These are phyloP conservation scores for Euspilapteryx auroguttella DNA, from an alignment of 2,888 invertebrate genomes.

Conservation along the genomic window DNA sequence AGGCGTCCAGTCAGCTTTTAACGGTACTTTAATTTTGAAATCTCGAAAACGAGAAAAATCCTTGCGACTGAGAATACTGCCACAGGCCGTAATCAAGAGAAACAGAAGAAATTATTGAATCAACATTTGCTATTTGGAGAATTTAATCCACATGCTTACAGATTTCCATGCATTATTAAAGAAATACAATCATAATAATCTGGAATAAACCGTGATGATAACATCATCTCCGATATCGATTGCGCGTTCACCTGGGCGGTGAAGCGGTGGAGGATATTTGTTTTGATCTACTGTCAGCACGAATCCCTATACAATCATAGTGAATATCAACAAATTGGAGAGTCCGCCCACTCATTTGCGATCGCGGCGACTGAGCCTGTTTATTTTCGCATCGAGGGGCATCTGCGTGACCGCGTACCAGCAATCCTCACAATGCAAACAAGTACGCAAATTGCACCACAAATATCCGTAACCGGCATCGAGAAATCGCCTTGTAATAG, in stretches of 20 bases:
- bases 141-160: too few species aligned
- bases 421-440: conserved; percentile 36
- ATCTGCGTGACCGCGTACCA: conserved; percentile 39
- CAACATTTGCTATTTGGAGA: too few species aligned
- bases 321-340: conserved; percentile 40
- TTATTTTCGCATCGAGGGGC: conserved; percentile 31
- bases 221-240: not conserved
- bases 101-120: too few species aligned
- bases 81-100: too few species aligned
- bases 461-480: conserved; percentile 35
- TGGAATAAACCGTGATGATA: too few species aligned
- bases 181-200: too few species aligned
- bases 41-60: too few species aligned
- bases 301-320: conserved; percentile 31
- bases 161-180: too few species aligned
- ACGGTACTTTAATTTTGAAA: too few species aligned
- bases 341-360: conserved; percentile 32
- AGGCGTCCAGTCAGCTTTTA: too few species aligned
- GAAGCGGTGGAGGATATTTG: too few species aligned
- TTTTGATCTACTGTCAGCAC: conserved; percentile 13
- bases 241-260: conserved; percentile 3
- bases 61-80: too few species aligned
- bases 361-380: conserved; percentile 21
- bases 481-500: conserved; percentile 36
- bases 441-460: conserved; percentile 40